Evolutionary conservation across 2,113 vertebrate genomes (phyloP), one percentile per base, ranked within the genome.

Genomic region (Pycnonotus jocosus): DNA sequence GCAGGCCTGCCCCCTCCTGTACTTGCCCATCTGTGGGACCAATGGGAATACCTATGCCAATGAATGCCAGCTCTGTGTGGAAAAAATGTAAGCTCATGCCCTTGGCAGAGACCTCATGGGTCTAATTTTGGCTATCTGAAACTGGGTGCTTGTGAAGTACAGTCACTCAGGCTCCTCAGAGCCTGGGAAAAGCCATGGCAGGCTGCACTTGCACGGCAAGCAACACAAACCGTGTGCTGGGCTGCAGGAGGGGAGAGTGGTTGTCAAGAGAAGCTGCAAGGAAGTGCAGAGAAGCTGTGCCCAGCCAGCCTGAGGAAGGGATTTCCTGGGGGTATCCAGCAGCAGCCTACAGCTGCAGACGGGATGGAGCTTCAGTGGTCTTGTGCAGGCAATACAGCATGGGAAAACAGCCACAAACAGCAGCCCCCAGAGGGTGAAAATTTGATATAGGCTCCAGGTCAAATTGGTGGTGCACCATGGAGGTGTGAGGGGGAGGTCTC

Each of bases 1-100:
- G 35, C 71, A 80, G 37, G 97, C 97, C 3, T 99, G 98, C 47
- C 98, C 98, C 7, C 71, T 98, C 86, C 97, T 98, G 92, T 35
- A 98, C 9, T 68, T 95, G 42, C 98, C 98, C 4, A 96, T 99
- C 60, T 99, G 98, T 22, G 98, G 98, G 33, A 98, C 96, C 0
- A 98, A 99, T 3, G 97, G 98, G 30, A 97, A 96, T 62, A 99
- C 98, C 27, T 99, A 99, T 1, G 78, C 96, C 89, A 99, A 98
- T 23, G 98, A 98, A 95, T 99, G 98, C 64, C 57, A 87, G 53
- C 97, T 99, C 92, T 99, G 98, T 23, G 92, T 68, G 47, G 79
- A 94, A 62, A 31, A 88, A 88, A 97, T 95, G 85, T 79, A 74
- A 98, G 72, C 23, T 73, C 38, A 16, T 42, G 38, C 15, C 20